phyloP scores from a whole-genome alignment of 2,113 vertebrate species.

The Orthonyx spaldingii region DNA sequence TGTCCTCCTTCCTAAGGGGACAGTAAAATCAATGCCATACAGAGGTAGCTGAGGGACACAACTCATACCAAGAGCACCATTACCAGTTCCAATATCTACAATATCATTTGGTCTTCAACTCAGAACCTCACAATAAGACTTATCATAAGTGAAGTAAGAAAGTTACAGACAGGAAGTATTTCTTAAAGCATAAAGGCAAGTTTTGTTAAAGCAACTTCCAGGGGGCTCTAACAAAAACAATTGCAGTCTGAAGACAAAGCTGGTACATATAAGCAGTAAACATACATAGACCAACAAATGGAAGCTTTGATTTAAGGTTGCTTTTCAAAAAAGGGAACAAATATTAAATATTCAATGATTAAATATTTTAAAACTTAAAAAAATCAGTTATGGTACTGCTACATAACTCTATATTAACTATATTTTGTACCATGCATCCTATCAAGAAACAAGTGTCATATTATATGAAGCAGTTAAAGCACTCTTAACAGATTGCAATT shows the following conservation, averaged over 20 bases:
- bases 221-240: background rate
- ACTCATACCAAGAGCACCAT: background rate
- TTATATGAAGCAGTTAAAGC: background rate
- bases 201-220: background rate
- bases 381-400: background rate
- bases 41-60: background rate
- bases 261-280: background rate
- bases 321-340: background rate
- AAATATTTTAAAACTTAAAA: background rate
- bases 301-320: background rate
- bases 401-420: background rate
- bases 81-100: background rate
- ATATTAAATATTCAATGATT: background rate
- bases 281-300: fast-evolving
- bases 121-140: background rate
- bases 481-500: background rate
- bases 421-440: background rate
- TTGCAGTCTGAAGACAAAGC: background rate
- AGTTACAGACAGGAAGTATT: background rate
- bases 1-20: background rate
- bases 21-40: background rate
- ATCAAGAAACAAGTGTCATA: background rate
- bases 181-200: background rate
- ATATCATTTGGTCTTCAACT: background rate
- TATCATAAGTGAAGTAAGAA: background rate